phyloP scores from a whole-genome alignment of 2,888 invertebrate genomes.

The Cartodere bifasciata region DNA sequence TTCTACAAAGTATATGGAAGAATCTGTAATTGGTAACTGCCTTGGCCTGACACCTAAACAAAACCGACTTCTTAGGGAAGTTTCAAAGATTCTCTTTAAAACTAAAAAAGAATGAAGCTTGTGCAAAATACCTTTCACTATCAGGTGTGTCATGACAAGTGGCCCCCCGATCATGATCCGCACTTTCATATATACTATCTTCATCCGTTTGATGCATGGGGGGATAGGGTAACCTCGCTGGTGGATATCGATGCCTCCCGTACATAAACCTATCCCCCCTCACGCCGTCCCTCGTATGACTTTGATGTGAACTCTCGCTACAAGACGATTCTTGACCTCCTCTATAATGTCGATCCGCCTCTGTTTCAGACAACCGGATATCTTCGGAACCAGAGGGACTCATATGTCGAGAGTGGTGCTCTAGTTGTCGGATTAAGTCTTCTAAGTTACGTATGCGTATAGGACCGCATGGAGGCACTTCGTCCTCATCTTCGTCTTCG shows the following conservation, averaged over 20 bases:
- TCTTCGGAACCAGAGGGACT: conserved; percentile 87
- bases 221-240: conserved; percentile 29
- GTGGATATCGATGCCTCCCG: conserved; percentile 48
- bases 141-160: conserved; percentile 73
- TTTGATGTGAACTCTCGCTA: conserved; percentile 66
- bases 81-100: too few relatives aligned
- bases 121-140: conserved; percentile 84
- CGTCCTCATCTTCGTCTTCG: conserved; percentile 57
- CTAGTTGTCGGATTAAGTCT: conserved; percentile 78
- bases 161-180: conserved; percentile 53
- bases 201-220: conserved; percentile 50
- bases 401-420: conserved; percentile 81
- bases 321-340: conserved; percentile 61
- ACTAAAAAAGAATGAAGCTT: too few relatives aligned
- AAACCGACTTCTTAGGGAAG: too few relatives aligned
- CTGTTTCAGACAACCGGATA: conserved; percentile 78
- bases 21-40: too few relatives aligned
- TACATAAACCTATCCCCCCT: conserved; percentile 60
- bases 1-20: too few relatives aligned
- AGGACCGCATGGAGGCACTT: conserved; percentile 67
- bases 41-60: too few relatives aligned
- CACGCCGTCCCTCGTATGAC: too few relatives aligned
- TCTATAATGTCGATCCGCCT: conserved; percentile 61
- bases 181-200: conserved; percentile 80
- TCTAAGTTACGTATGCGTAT: conserved; percentile 83